These are phyloP conservation scores for Pocillopora meandrina DNA, from an alignment of 92 coral and sea anemone species.

Conservation along the genomic window DNA sequence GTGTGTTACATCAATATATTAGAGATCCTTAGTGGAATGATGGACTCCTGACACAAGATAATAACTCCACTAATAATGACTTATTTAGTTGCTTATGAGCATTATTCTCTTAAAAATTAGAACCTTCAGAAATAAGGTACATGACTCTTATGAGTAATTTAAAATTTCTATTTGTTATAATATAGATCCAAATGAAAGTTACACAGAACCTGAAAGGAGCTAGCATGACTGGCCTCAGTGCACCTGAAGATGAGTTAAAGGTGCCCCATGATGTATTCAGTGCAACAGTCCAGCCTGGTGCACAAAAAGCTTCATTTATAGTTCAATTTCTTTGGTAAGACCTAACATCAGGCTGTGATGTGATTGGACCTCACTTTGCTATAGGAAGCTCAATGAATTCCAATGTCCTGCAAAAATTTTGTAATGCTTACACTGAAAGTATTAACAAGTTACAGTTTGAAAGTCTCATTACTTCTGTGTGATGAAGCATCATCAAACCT, in stretches of 20 bases:
- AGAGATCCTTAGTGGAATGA: too few relatives aligned
- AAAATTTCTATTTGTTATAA: not conserved
- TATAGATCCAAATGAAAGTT: slow-evolving; percentile 42
- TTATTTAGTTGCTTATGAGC: too few relatives aligned
- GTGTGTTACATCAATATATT: too few relatives aligned
- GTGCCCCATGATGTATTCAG: slow-evolving; percentile 38
- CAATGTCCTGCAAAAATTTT: too few relatives aligned
- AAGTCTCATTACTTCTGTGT: too few relatives aligned
- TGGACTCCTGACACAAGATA: too few relatives aligned
- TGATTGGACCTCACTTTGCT: not conserved
- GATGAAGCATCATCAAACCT: too few relatives aligned
- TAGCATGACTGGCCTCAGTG: slow-evolving; percentile 35
- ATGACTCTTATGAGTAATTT: not conserved
- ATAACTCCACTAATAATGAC: too few relatives aligned
- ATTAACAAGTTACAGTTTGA: too few relatives aligned
- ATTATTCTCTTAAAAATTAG: not conserved
- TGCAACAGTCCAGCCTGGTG: slow-evolving; percentile 20
- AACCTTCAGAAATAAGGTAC: not conserved
- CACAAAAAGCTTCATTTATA: slow-evolving; percentile 4
- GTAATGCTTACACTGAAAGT: too few relatives aligned
- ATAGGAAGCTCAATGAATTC: too few relatives aligned
- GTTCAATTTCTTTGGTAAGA: not conserved
- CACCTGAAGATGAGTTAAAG: slow-evolving; percentile 20
- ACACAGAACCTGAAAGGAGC: slow-evolving; percentile 45
- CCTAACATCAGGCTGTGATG: not conserved